Percentiles rank a stretch among this genome's conserved stretches.
Evolutionary conservation across 2,888 invertebrate species (phyloP).

Genomic region (Drosophila cyrtoloma): DNA sequence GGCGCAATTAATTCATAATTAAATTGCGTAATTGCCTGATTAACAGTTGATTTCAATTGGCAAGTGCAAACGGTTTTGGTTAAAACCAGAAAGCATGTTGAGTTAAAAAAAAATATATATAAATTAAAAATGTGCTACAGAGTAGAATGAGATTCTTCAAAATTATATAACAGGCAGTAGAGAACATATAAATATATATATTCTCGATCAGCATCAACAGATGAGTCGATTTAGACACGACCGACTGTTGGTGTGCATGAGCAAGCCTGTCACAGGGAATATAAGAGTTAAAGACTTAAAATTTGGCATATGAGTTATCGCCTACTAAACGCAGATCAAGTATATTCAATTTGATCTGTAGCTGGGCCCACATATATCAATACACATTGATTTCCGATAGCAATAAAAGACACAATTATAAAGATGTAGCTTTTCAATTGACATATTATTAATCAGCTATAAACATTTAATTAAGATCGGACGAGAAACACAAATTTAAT

Average conservation of each 20-base stretch:
- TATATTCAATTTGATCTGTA: rapidly evolving
- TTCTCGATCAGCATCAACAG: background rate
- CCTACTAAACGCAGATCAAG: background rate
- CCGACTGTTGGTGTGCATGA: background rate
- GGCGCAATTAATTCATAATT: constrained; percentile 78
- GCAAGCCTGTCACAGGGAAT: background rate
- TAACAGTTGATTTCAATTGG: constrained; percentile 54
- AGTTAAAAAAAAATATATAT: background rate
- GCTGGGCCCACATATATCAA: background rate
- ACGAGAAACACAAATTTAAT: background rate
- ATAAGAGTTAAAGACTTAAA: background rate
- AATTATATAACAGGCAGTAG: background rate
- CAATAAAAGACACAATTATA: background rate
- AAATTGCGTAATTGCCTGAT: constrained; percentile 77
- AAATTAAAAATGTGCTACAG: background rate
- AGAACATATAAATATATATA: background rate
- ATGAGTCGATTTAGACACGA: background rate
- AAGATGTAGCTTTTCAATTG: background rate
- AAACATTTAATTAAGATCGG: background rate
- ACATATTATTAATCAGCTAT: background rate
- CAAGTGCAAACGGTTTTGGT: background rate
- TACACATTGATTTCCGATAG: background rate
- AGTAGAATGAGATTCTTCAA: background rate
- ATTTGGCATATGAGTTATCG: background rate
- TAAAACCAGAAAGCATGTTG: no score